Evolutionary conservation across 2,888 invertebrate species (phyloP), one percentile per base, ranked within the genome.

Genomic region (Volucella inanis): DNA sequence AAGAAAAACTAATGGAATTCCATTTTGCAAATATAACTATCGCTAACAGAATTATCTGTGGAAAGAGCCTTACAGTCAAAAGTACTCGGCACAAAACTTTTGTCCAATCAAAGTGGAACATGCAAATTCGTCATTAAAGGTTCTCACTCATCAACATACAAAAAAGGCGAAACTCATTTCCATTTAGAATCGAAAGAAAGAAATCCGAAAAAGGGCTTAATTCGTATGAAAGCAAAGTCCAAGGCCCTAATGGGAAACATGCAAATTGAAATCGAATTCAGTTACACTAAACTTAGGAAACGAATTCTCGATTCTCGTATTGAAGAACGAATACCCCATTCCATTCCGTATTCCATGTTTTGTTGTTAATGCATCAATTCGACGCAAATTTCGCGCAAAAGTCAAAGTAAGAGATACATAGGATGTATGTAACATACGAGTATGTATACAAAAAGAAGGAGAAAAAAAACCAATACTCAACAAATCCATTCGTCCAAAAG

Each of bases 201-300:
- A 49, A 68, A 47, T 52, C 45, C 82, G 31, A 61, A 72, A 82
- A 76, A 65, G 55, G 65, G 65, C 39, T 18, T 31, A 41, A n/a
- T n/a, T 14, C 41, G 12, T 14, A 43, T 39, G 59, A 52, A 70
- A 52, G 38, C 12, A 62, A 49, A 62, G 15, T 49, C n/a, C 49
- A 43, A 57, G 62, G 39, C 82, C 64, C 75, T 80, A 84, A 79
- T 84, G 74, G 75, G 84, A 31, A 70, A 49, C 84, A 84, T 84
- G 80, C 75, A 84, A 80, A 84, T 84, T 76, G 80, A 67, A 75
- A 67, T 65, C 47, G 70, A 62, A 70, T 80, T 59, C 70, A 81
- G 62, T 57, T 43, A 68, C 67, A 80, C 67, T 39, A 18, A 50
- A 14, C 39, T 22, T 14, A 52, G 15, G 50, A 68, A 50, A 45